Evolutionary conservation across 2,797 vertebrate species (phyloP), one percentile per base, ranked within the genome.

Genomic region (Xiphophorus birchmanni): DNA sequence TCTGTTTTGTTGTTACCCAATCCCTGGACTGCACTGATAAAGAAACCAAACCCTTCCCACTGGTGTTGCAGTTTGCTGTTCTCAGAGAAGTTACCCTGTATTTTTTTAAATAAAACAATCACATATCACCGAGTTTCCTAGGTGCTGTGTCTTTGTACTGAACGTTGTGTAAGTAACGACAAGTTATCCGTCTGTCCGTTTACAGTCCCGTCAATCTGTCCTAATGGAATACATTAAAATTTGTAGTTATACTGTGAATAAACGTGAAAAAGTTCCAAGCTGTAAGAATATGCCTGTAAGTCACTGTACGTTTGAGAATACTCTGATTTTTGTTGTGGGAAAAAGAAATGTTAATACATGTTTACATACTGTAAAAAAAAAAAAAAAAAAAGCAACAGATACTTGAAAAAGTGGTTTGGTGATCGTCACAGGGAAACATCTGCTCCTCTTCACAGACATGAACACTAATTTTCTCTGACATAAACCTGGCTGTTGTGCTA

Each of bases 81-180:
- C 81, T 76, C 74, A 65, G 80, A 40, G n/a, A 65, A 54, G 32
- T 26, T 54, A 15, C 45, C 40, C 32, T 86, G 40, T 84, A 29
- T 92, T 92, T 72, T 32, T 90, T 90, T 80, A 79, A 89, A 93
- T 95, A 93, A 45, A 72, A 45, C n/a, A 3, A 13, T 13, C n/a
- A 72, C 42, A 17, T 17, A n/a, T 45, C 26, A n/a, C 5, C 0
- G 5, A 45, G 26, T 26, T 72, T n/a, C 12, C 35, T 69, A 5
- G 1, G 29, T 26, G 65, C 2, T 6, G 17, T 44, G 44, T 44
- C 18, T 44, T 69, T 44, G 35, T 67, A 23, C 8, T 44, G 11
- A 13, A 4, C 10, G 3, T 12, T 26, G 67, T 42, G 67, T 71
- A 26, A 71, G 37, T 12, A 40, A 23, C 0, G 9, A 42, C 32